Evolutionary conservation across 92 coral and sea anemone species (phyloP), one percentile per base, ranked within the genome.

Genomic region (Porites cylindrica): DNA sequence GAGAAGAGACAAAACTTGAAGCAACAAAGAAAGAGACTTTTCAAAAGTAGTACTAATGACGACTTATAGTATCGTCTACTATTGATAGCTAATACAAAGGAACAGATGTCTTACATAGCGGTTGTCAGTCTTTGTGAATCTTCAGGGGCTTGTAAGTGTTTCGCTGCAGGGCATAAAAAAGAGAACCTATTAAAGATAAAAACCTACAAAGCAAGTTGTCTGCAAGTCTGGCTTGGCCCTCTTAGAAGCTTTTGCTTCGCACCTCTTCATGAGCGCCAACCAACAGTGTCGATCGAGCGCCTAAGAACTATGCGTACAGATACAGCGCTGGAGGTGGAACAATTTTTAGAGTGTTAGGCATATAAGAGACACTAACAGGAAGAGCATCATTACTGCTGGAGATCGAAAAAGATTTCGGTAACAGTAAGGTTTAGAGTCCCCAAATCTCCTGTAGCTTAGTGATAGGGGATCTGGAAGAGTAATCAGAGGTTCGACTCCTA

Each of bases 81-180:
- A 38, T 38, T 38, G 47, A 38, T 4, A 38, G 0, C 6, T 38
- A 38, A 38, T 38, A 38, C 47, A 38, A 51, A 51, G 67, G 65
- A 13, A 1, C 17, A 14, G 12, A 58, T 70, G 12, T 8, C 88
- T 47, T 80, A 92, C 95, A 19, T 85, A 21, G 95, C 95, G 20
- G 95, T 92, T 10, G 95, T 92, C n/a, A 92, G 92, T 64, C 85
- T 92, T 20, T 64, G 87, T 21, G 80, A 50, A 61, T 83, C 87
- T 51, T 73, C 87, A 20, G 64, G 74, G 21, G 8, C 29, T n/a
- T 83, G 71, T 1, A 74, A 32, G 32, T 23, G 67, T 32, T 10
- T 64, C 11, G n/a, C 87, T 83, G 52, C 74, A 74, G 47, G 72
- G 50, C 50, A 73, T 18, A 10, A 76, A 52, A 53, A 16, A 50